Evolutionary conservation across 2,113 vertebrate genomes (phyloP).

Genomic region (Saiga tatarica): DNA sequence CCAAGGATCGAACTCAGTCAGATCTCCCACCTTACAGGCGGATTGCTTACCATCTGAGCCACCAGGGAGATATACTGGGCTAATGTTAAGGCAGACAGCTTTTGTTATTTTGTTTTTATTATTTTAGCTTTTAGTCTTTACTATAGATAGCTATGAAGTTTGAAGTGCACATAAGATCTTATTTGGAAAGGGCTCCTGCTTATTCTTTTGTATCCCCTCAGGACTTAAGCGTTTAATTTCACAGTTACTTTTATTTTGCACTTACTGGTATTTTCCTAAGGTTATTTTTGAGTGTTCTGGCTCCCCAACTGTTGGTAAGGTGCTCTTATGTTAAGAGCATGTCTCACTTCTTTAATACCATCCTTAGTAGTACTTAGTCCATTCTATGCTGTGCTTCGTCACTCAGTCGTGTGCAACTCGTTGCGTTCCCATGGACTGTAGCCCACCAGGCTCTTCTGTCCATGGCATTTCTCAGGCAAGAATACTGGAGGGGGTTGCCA

Average conservation of each 20-base stretch:
- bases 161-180: slow-evolving; percentile 6
- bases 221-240: neutral
- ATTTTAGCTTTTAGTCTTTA: slow-evolving; percentile 33
- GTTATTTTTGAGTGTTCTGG: neutral
- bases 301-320: neutral
- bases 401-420: neutral
- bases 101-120: neutral
- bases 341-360: neutral
- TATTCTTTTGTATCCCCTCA: neutral
- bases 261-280: neutral
- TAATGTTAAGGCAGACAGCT: neutral
- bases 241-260: neutral
- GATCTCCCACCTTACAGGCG: neutral
- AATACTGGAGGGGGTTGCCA: neutral
- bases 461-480: neutral
- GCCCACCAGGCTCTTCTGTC: neutral
- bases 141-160: slow-evolving; percentile 29
- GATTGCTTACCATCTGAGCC: neutral
- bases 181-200: neutral
- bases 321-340: neutral
- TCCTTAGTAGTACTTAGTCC: neutral
- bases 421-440: neutral
- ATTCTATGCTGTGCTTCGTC: neutral
- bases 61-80: neutral
- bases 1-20: neutral